Evolutionary conservation across 2,797 vertebrate species (phyloP).

Genomic region (Rhodeus uyekii): DNA sequence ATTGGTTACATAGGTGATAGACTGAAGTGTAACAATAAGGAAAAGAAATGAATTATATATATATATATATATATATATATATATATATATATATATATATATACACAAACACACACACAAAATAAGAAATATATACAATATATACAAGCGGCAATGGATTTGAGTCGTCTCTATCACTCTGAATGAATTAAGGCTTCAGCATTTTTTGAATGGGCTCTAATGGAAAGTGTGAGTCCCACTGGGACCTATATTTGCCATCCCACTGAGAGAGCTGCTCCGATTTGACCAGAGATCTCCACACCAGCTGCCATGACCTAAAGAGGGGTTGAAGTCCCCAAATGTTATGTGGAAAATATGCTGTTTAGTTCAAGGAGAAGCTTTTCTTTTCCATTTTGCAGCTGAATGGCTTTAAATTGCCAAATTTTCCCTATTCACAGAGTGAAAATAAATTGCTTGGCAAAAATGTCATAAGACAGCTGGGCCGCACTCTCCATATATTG

Average conservation of each 20-base stretch:
- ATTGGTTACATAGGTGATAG: too few species aligned
- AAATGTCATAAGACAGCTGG: constrained; percentile 42
- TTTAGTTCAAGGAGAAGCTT: constrained; percentile 12
- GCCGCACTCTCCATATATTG: constrained; percentile 20
- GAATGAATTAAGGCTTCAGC: constrained; percentile 17
- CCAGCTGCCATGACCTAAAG: constrained; percentile 29
- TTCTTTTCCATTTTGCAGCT: constrained; percentile 29
- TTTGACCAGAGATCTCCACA: constrained; percentile 40
- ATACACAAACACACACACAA: too few species aligned
- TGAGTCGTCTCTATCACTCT: too few species aligned
- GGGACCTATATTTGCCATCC: constrained; percentile 15
- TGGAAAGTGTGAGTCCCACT: constrained; percentile 26
- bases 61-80: too few species aligned
- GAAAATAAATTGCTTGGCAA: constrained; percentile 36
- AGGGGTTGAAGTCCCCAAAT: constrained; percentile 13
- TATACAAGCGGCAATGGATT: too few species aligned
- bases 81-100: too few species aligned
- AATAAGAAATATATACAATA: too few species aligned
- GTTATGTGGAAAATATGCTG: constrained; percentile 25
- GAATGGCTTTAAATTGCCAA: constrained; percentile 42
- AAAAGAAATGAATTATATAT: too few species aligned
- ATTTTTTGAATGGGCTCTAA: constrained; percentile 40
- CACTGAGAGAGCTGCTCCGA: constrained; percentile 17
- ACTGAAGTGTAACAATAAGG: too few species aligned
- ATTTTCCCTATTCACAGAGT: constrained; percentile 30